Conservation (phyloP, 2,113 vertebrate species). For the Sturnira hondurensis region DNA sequence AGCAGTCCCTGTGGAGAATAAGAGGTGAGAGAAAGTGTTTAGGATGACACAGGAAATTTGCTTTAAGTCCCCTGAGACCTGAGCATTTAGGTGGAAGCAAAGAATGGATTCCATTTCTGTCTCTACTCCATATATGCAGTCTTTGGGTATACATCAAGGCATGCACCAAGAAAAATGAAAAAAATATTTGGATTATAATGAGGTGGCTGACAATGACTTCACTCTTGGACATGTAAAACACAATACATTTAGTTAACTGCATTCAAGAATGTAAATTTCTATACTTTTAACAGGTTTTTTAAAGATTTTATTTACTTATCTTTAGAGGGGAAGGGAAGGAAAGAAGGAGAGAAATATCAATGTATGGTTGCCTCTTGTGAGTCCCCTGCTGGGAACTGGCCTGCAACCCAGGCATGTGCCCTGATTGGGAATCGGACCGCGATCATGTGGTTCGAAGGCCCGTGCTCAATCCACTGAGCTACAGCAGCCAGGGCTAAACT, state of each 20-base stretch:
- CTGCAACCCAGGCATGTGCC: too few species aligned
- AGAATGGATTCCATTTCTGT: not conserved
- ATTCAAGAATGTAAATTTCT: not conserved
- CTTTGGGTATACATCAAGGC: not conserved
- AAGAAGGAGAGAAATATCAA: too few species aligned
- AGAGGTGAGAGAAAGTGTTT: not conserved
- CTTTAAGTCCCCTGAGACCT: not conserved
- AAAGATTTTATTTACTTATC: too few species aligned
- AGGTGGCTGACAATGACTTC: not conserved
- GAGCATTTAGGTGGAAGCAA: not conserved
- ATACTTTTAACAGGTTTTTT: not conserved
- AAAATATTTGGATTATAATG: not conserved
- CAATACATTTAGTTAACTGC: not conserved
- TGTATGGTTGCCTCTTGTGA: too few species aligned
- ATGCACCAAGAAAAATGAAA: not conserved
- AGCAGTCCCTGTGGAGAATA: not conserved
- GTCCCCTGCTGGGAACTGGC: too few species aligned
- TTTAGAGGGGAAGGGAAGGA: too few species aligned
- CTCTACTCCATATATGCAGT: not conserved
- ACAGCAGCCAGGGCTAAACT: not conserved
- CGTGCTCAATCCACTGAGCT: too few species aligned
- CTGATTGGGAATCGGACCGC: too few species aligned
- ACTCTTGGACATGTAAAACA: not conserved
- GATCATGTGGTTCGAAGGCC: too few species aligned
- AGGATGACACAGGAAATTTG: not conserved